A percentile compares a stretch with the other conserved stretches of the same genome.
phyloP scores from a whole-genome alignment of 1,140 invertebrate species.

The Zaprionus vittiger region DNA sequence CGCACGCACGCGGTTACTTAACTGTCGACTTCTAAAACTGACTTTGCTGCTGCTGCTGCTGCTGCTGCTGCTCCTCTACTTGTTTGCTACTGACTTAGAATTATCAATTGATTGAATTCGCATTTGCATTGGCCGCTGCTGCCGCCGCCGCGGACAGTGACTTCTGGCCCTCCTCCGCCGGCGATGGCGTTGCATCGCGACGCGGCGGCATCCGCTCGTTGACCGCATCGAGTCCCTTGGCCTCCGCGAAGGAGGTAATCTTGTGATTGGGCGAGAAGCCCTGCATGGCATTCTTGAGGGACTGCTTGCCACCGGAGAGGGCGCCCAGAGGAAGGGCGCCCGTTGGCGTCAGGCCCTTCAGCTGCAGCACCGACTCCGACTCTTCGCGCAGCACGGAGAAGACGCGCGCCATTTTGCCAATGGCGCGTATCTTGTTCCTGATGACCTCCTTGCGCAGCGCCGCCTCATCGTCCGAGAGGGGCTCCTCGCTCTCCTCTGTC shows the following conservation, averaged over 20 bases:
- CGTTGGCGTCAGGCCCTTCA: conserved; percentile 99
- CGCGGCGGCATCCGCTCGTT: conserved; percentile 99
- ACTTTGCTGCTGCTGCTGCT: conserved; percentile 27
- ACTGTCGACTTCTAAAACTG: conserved; percentile 66
- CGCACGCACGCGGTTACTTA: conserved; percentile 48
- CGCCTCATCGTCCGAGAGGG: conserved; percentile 85
- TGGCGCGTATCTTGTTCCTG: conserved; percentile 99
- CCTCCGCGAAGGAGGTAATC: conserved; percentile 99
- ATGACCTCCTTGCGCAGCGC: conserved; percentile 99
- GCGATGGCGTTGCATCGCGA: conserved; percentile 91
- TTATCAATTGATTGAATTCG: conserved; percentile 84
- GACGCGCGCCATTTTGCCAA: conserved; percentile 97
- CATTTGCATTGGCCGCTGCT: conserved; percentile 82
- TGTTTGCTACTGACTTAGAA: conserved; percentile 68
- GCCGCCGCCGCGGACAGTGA: conserved; percentile 75
- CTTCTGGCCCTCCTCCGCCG: conserved; percentile 62
- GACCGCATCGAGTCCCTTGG: conserved; percentile 99
- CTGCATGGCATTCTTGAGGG: conserved; percentile 97
- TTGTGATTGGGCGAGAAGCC: conserved; percentile 99
- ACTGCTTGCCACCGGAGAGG: conserved; percentile 98
- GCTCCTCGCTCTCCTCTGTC: conserved; percentile 97
- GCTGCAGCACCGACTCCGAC: conserved; percentile 99
- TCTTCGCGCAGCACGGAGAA: conserved; percentile 92
- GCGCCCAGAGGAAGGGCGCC: conserved; percentile 98
- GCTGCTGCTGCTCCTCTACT: conserved; percentile 10